phyloP scores from a whole-genome alignment of 2,797 vertebrate species.

The Salmo trutta region DNA sequence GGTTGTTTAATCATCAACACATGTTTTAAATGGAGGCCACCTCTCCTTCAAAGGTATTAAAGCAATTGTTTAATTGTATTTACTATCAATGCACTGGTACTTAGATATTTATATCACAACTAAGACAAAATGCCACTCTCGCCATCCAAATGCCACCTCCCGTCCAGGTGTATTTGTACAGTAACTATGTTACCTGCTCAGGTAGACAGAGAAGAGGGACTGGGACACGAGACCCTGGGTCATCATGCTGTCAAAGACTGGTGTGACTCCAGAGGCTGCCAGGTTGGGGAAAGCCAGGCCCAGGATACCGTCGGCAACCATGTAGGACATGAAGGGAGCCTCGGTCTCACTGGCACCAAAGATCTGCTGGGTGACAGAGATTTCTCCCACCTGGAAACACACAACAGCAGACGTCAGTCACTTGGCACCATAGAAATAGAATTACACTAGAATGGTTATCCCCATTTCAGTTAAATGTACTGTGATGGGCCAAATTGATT shows the following conservation, averaged over 20 bases:
- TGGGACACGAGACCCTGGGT: conserved; percentile 53
- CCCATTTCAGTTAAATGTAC: too few species aligned
- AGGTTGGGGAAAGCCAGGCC: conserved; percentile 66
- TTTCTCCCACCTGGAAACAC: conserved; percentile 62
- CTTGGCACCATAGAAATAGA: not conserved
- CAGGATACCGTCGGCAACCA: conserved; percentile 65
- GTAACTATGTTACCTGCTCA: conserved; percentile 38
- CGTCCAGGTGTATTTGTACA: not conserved
- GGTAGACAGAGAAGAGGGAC: conserved; percentile 68
- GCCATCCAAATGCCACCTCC: not conserved
- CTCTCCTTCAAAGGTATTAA: too few species aligned
- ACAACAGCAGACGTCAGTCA: not conserved
- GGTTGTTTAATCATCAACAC: not conserved
- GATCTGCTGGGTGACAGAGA: conserved; percentile 63
- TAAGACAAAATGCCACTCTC: not conserved
- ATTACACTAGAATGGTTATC: too few species aligned
- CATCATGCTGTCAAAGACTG: conserved; percentile 70
- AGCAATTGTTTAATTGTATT: too few species aligned
- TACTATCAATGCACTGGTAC: too few species aligned
- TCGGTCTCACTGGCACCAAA: conserved; percentile 71
- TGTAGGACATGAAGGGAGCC: conserved; percentile 68
- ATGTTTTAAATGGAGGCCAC: too few species aligned
- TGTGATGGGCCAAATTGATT: too few species aligned
- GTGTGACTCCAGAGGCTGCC: conserved; percentile 53
- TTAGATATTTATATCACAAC: too few species aligned